Evolutionary conservation across 2,888 invertebrate species (phyloP).

Genomic region (Ochropleura plecta): DNA sequence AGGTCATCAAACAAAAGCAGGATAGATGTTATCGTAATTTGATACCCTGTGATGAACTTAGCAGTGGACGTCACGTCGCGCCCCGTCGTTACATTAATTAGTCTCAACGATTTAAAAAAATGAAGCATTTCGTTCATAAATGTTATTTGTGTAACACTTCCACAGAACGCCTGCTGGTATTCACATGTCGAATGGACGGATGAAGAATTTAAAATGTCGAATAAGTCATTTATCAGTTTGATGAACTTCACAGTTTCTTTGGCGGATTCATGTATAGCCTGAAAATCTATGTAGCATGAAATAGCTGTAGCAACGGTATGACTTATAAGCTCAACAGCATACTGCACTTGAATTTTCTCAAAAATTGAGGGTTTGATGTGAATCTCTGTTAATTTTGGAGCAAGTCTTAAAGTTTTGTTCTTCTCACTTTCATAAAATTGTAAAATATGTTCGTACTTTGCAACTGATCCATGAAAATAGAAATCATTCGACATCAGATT

Average conservation of each 20-base stretch:
- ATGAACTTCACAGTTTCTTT: conserved; percentile 56
- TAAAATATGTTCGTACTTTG: conserved; percentile 67
- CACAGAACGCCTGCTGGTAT: conserved; percentile 54
- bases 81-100: conserved; percentile 47
- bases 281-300: conserved; percentile 59
- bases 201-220: conserved; percentile 57
- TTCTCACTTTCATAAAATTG: conserved; percentile 67
- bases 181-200: conserved; percentile 46
- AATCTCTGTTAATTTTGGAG: conserved; percentile 68
- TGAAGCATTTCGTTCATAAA: conserved; percentile 56
- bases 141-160: conserved; percentile 36
- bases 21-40: conserved; percentile 58
- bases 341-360: conserved; percentile 66
- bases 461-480: conserved; percentile 62
- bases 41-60: conserved; percentile 49
- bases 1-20: conserved; percentile 53
- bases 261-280: conserved; percentile 46
- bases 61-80: conserved; percentile 44
- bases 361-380: conserved; percentile 67
- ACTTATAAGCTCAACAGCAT: conserved; percentile 69
- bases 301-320: conserved; percentile 68
- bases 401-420: conserved; percentile 58
- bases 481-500: conserved; percentile 68
- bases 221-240: conserved; percentile 55
- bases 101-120: conserved; percentile 48